phyloP scores from a whole-genome alignment of 1,140 invertebrate genomes.

The Sitophilus oryzae region DNA sequence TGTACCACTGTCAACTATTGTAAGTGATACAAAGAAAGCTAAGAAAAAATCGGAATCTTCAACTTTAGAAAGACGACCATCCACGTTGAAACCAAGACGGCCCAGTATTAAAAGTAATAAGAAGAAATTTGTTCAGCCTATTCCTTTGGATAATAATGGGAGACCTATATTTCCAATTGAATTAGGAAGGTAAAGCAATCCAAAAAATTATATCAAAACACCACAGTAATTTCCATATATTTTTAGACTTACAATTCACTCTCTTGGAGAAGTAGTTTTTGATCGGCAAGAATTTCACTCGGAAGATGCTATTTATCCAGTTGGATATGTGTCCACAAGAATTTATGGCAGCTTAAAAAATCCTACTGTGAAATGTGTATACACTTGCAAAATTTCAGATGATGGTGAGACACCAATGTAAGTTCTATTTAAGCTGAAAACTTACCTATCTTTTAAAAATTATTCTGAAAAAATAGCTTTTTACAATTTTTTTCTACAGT shows the following conservation, averaged over 20 bases:
- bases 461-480: too few species aligned
- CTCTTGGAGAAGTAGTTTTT: slow-evolving; percentile 68
- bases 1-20: slow-evolving; percentile 6
- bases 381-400: slow-evolving; percentile 78
- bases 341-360: slow-evolving; percentile 68
- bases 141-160: slow-evolving; percentile 61
- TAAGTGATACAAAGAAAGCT: slow-evolving; percentile 28
- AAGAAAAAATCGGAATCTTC: slow-evolving; percentile 30
- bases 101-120: slow-evolving; percentile 41
- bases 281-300: slow-evolving; percentile 65
- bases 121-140: slow-evolving; percentile 55
- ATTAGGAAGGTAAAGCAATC: slow-evolving; percentile 52
- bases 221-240: not conserved
- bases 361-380: slow-evolving; percentile 66
- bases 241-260: slow-evolving; percentile 60
- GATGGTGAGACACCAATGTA: slow-evolving; percentile 63
- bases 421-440: too few species aligned
- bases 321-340: slow-evolving; percentile 74
- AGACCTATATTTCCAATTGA: slow-evolving; percentile 70
- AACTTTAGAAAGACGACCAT: slow-evolving; percentile 26
- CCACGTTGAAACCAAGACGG: slow-evolving; percentile 24
- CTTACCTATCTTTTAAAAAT: too few species aligned
- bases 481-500: too few species aligned
- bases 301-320: slow-evolving; percentile 69
- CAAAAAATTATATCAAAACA: not conserved